Evolutionary conservation across 2,797 vertebrate species (phyloP).

Genomic region (Xenops minutus): DNA sequence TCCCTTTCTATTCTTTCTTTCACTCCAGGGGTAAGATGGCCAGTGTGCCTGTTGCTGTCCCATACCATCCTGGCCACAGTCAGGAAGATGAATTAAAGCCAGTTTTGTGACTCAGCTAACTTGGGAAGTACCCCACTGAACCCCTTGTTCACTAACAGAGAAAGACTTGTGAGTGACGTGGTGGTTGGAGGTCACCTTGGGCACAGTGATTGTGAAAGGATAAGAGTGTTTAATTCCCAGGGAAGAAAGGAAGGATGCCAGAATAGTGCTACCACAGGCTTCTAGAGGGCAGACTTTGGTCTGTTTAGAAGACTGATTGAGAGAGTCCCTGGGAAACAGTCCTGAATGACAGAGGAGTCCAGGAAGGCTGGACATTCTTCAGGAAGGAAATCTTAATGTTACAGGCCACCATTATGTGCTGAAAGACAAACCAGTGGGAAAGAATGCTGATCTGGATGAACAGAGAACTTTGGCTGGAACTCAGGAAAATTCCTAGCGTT

Average conservation of each 20-base stretch:
- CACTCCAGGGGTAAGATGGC: rapidly evolving
- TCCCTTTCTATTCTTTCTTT: background rate
- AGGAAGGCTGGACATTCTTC: background rate
- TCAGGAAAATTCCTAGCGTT: background rate
- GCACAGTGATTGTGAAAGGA: background rate
- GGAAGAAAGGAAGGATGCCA: background rate
- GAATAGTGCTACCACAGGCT: background rate
- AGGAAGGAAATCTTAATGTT: background rate
- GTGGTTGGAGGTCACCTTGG: background rate
- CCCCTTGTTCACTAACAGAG: background rate
- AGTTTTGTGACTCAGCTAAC: background rate
- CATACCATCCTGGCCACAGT: background rate
- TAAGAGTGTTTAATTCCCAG: background rate
- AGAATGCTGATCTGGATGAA: background rate
- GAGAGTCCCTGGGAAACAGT: background rate
- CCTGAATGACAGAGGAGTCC: background rate
- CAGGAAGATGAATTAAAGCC: background rate
- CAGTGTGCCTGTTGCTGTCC: background rate
- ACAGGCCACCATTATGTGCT: background rate
- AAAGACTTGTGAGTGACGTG: background rate
- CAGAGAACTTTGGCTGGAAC: background rate
- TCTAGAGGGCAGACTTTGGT: background rate
- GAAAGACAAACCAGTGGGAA: background rate
- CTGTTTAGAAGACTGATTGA: background rate
- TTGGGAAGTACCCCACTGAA: background rate